Percentiles rank a stretch among this genome's conserved stretches.
Evolutionary conservation across 2,888 invertebrate species (phyloP).

Genomic region (Eupeodes luniger): DNA sequence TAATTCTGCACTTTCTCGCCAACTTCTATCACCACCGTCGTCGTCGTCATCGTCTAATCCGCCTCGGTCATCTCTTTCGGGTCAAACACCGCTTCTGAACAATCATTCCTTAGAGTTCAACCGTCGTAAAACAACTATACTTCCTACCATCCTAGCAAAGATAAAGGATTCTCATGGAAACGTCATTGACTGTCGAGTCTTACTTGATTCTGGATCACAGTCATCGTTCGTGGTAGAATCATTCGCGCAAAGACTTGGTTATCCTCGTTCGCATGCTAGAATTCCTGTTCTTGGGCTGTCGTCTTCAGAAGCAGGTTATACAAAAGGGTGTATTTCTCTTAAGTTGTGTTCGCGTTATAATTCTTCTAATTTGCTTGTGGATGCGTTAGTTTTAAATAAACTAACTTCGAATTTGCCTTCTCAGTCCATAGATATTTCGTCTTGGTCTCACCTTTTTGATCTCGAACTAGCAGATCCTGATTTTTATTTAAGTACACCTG

Average conservation of each 20-base stretch:
- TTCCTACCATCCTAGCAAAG: slow-evolving; percentile 23
- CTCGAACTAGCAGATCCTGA: slow-evolving; percentile 47
- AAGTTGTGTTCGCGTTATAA: slow-evolving; percentile 1
- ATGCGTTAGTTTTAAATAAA: slow-evolving; percentile 22
- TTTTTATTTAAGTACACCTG: slow-evolving; percentile 6
- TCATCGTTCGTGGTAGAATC: slow-evolving; percentile 18
- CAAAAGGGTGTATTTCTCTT: slow-evolving; percentile 30
- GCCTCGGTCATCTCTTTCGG: not conserved
- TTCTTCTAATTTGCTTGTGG: not conserved
- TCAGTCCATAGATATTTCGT: slow-evolving; percentile 25
- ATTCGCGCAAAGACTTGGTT: slow-evolving; percentile 16
- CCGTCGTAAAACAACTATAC: slow-evolving; percentile 21
- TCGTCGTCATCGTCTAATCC: not conserved
- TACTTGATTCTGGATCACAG: slow-evolving; percentile 36
- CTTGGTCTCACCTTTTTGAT: slow-evolving; percentile 23
- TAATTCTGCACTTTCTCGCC: not conserved
- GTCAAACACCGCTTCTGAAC: not conserved
- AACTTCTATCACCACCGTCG: not conserved
- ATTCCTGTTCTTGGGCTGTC: slow-evolving; percentile 25
- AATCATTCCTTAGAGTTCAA: not conserved
- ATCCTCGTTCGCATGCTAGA: slow-evolving; percentile 6
- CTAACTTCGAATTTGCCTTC: slow-evolving; percentile 32
- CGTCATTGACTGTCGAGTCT: slow-evolving; percentile 29
- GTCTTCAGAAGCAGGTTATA: slow-evolving; percentile 27
- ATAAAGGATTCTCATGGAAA: slow-evolving; percentile 20